Base-by-base conservation (phyloP, 2,113 vertebrate species). In the Columba livia region DNA sequence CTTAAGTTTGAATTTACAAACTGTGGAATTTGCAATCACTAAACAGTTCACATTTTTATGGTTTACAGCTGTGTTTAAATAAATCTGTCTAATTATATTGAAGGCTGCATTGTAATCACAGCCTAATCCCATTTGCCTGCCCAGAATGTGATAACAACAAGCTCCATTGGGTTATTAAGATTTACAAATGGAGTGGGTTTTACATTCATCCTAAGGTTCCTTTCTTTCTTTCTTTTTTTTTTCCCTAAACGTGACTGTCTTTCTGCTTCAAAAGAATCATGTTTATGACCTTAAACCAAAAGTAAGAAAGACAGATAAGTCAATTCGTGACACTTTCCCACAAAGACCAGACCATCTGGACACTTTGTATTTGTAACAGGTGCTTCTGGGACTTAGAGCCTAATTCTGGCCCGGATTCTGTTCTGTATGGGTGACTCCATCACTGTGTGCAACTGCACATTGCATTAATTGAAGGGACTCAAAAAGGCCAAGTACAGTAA, bases 391-490 rank as follows among this genome's bases (percentile, higher is more conserved):
- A 97, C 88, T 97, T 96, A 51, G 97, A 97, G 97, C 57, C 84
- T 98, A 96, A 97, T 98, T 98, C 95, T 98, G 98, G 98, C 97
- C 95, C 88, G 85, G 80, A 97, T 96, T 97, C 82, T 96, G 96
- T 97, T 97, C 97, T 97, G 97, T 98, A 96, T 97, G 97, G 97
- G 97, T 98, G 97, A 98, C 96, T 98, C 95, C 97, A 97, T 98
- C 96, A 97, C 96, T 98, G 84, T 97, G 97, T 97, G 96, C 93
- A 97, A 98, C 97, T 98, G 98, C 97, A 97, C 95, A 97, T 97
- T 98, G 97, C 98, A 98, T 98, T 98, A 98, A 98, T 98, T 98
- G 98, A 98, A 98, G 93, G 94, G 95, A 98, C 92, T 98, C 96
- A 94, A 94, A 98, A 97, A 98, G 98, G 98, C 98, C 97, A 98